phyloP scores from a whole-genome alignment of 2,113 vertebrate species.

The Panthera uncia region DNA sequence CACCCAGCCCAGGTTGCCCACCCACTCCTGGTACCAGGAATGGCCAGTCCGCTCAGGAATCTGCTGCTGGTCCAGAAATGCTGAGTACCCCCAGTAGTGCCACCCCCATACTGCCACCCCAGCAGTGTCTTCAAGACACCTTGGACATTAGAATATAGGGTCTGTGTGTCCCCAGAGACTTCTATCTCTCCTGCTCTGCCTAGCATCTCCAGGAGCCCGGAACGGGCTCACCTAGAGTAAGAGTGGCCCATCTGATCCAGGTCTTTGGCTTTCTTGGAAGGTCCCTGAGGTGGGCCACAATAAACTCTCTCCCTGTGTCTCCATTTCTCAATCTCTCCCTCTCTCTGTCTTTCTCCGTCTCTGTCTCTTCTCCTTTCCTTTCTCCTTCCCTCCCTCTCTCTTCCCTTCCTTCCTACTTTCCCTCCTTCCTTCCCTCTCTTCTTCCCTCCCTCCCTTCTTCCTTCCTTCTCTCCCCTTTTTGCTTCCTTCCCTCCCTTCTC shows the following conservation, averaged over 20 bases:
- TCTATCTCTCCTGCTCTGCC: not conserved
- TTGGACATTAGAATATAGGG: no score
- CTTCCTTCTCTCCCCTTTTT: fast-evolving
- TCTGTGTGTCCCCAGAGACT: not conserved
- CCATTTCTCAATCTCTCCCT: not conserved
- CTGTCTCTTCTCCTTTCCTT: no score
- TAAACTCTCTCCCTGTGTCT: not conserved
- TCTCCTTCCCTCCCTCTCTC: not conserved
- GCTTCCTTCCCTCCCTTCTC: not conserved
- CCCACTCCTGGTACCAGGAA: not conserved
- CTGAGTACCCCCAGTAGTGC: no score
- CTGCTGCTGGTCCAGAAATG: not conserved
- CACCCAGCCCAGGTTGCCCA: not conserved
- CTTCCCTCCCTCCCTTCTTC: no score
- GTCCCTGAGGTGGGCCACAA: not conserved
- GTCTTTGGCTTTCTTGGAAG: not conserved
- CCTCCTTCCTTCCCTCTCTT: not conserved
- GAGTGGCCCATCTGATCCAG: not conserved
- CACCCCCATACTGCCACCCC: not conserved
- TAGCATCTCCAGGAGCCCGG: not conserved
- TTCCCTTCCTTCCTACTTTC: not conserved
- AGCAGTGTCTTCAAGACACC: not conserved
- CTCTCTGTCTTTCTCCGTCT: no score
- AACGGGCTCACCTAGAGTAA: not conserved
- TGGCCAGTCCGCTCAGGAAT: not conserved